These are phyloP conservation scores for Smutsia temminckii DNA, from an alignment of 2,797 vertebrate species.

Conservation along the genomic window DNA sequence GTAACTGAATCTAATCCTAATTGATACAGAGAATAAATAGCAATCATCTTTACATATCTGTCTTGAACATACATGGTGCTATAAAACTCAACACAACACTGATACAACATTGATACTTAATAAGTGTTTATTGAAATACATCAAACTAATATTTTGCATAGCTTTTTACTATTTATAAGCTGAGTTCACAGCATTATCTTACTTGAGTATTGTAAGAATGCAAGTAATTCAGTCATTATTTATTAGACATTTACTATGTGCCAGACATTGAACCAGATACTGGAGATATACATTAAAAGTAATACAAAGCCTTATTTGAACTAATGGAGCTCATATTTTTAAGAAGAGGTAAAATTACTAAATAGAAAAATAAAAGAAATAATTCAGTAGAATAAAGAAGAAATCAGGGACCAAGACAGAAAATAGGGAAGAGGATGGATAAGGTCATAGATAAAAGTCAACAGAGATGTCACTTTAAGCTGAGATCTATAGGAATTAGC, in stretches of 20 bases:
- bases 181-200: background rate
- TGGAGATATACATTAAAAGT: background rate
- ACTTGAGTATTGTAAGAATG: background rate
- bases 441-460: background rate
- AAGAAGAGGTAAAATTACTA: background rate
- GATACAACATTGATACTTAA: background rate
- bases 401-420: background rate
- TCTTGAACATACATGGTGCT: background rate
- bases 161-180: background rate
- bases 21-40: background rate
- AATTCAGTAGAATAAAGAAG: background rate
- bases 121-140: background rate
- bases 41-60: background rate
- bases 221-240: background rate
- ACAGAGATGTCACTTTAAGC: background rate
- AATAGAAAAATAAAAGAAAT: background rate
- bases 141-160: background rate
- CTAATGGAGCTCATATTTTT: background rate
- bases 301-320: background rate
- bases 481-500: background rate
- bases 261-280: background rate
- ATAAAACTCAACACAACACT: background rate
- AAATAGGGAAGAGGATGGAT: background rate
- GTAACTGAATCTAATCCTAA: background rate
- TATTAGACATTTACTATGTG: background rate